phyloP scores from a whole-genome alignment of 2,113 vertebrate species.

The Channa argus region DNA sequence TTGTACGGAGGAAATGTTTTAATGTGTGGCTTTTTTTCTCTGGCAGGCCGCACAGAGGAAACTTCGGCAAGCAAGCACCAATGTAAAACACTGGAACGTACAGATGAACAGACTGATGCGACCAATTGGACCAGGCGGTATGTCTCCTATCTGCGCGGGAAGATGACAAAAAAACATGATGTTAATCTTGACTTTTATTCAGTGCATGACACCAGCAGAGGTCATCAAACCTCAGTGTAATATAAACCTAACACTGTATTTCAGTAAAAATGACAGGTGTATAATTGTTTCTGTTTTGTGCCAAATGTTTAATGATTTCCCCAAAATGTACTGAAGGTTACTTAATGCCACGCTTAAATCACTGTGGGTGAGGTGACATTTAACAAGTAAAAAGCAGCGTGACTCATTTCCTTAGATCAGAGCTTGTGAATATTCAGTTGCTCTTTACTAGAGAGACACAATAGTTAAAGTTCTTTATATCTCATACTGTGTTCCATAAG shows the following conservation, averaged over 20 bases:
- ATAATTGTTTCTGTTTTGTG: no score
- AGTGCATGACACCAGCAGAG: background rate
- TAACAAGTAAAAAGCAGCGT: no score
- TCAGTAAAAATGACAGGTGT: no score
- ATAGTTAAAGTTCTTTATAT: background rate
- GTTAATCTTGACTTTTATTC: background rate
- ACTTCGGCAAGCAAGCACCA: conserved; percentile 94
- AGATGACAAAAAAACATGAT: background rate
- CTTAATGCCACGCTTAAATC: background rate
- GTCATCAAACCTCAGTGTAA: no score
- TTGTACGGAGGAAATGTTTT: background rate
- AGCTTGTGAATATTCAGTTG: no score
- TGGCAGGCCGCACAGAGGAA: conserved; percentile 91
- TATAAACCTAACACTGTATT: no score
- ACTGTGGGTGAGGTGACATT: no score
- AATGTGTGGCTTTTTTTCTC: conserved; percentile 10
- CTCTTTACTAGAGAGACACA: background rate
- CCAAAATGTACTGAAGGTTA: background rate
- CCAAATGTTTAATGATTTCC: no score
- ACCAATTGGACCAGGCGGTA: conserved; percentile 94
- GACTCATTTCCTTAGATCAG: no score
- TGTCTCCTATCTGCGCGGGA: background rate
- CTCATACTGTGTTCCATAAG: background rate
- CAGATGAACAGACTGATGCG: conserved; percentile 98
- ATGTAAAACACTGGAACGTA: conserved; percentile 97